Base-by-base conservation (phyloP, 2,888 invertebrate species). In the Melanotus villosus region DNA sequence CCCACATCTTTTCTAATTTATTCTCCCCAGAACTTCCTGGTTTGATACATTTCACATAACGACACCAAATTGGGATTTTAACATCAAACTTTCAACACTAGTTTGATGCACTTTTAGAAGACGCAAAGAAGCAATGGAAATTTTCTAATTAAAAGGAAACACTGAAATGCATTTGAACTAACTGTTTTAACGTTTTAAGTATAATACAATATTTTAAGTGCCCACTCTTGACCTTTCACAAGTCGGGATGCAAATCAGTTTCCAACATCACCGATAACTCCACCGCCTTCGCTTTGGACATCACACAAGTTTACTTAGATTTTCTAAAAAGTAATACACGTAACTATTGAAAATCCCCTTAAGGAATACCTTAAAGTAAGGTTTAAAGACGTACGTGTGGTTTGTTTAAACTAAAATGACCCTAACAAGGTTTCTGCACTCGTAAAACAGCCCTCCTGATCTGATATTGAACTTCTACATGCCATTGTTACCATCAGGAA, bases 401-500 rank as follows among this genome's bases (percentile, higher is more conserved):
- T 59, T 26, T 32, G 41, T 65, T 58, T 26, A 34, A 36, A 45
- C 26, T 18, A 43, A 52, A 64, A 54, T 64, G 68, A 68, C 64
- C 68, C 64, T 64, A 64, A 64, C 68, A 62, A 64, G 68, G 38
- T 41, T 63, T 65, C 52, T 68, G 52, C 45, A 43, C 68, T 68
- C 68, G 59, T 68, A 68, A 68, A 68, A 32, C 32, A 64, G 52
- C 41, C 58, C 58, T 32, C 64, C 50, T 50, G 64, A 68, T 68
- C 68, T 64, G 68, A 68, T 68, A 68, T 64, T 64, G 68, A 36
- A 68, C 68, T 64, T 38, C 54, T 32, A 68, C 68, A 68, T 52
- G 68, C 58, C 52, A 68, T 68, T 68, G 68, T 68, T 68, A 64
- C 68, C 50, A 52, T 64, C 68, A 64, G 4, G 43, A 68, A 68